A percentile compares a stretch with the other conserved stretches of the same genome.
Evolutionary conservation across 2,113 vertebrate genomes (phyloP).

Genomic region (Podocnemis expansa): DNA sequence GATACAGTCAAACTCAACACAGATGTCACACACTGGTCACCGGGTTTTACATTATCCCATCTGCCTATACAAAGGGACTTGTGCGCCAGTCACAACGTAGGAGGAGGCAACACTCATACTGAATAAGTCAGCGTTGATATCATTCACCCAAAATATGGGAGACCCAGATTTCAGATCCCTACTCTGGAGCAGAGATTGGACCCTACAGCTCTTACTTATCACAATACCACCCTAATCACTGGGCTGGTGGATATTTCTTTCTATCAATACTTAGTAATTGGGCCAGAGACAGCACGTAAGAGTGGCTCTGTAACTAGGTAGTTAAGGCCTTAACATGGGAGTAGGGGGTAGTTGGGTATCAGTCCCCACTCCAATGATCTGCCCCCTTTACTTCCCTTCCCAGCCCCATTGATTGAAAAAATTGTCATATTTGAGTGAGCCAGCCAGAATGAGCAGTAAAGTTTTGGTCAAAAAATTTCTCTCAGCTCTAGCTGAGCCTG

Average conservation of each 20-base stretch:
- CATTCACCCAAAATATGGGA: background rate
- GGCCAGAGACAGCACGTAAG: background rate
- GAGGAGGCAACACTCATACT: background rate
- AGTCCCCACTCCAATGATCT: background rate
- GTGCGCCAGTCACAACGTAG: background rate
- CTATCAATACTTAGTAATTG: background rate
- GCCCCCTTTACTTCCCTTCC: too few species aligned
- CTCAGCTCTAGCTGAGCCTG: background rate
- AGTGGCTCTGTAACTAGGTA: background rate
- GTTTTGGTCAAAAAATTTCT: background rate
- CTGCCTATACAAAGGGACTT: background rate
- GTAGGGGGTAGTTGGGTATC: background rate
- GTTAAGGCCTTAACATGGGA: background rate
- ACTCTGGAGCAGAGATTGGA: background rate
- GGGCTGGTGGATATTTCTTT: background rate
- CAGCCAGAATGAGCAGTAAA: background rate
- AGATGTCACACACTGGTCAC: background rate
- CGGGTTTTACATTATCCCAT: background rate
- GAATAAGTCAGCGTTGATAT: background rate
- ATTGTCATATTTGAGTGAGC: background rate
- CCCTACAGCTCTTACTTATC: background rate
- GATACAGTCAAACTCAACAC: too few species aligned
- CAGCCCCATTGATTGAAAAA: background rate
- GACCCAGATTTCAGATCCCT: background rate
- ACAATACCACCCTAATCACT: background rate